phyloP scores from a whole-genome alignment of 2,888 invertebrate genomes.

The Subacronicta megacephala region DNA sequence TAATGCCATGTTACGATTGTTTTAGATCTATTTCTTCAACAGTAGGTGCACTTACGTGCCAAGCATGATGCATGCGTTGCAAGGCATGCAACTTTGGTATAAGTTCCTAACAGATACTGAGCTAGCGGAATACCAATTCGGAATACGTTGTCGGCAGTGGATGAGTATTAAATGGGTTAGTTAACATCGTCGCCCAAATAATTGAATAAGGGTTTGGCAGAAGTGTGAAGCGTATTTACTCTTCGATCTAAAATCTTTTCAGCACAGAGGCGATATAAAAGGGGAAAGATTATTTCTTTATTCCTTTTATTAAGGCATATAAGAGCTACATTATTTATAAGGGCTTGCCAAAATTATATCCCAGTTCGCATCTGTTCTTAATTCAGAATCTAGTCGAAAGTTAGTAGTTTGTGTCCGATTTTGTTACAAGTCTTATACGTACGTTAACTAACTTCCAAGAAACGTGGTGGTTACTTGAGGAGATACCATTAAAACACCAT shows the following conservation, averaged over 20 bases:
- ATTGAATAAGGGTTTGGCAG: constrained; percentile 42
- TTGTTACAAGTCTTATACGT: constrained; percentile 7
- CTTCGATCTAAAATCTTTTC: constrained; percentile 42
- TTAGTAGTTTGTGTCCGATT: constrained; percentile 13
- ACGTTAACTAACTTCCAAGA: constrained; percentile 33
- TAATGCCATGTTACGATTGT: constrained; percentile 3
- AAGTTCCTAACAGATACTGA: constrained; percentile 18
- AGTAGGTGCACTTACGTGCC: constrained; percentile 17
- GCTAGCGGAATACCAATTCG: constrained; percentile 21
- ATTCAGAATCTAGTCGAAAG: not conserved
- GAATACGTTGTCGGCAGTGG: constrained; percentile 38
- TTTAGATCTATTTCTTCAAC: constrained; percentile 13
- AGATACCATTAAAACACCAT: constrained; percentile 33
- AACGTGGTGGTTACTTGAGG: constrained; percentile 21
- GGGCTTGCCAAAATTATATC: not conserved
- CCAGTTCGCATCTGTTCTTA: constrained; percentile 2
- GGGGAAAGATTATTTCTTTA: constrained; percentile 23
- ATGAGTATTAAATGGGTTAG: constrained; percentile 46
- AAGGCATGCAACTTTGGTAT: constrained; percentile 29
- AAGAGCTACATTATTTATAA: constrained; percentile 1
- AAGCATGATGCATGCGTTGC: constrained; percentile 16
- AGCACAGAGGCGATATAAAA: constrained; percentile 2
- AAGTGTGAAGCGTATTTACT: constrained; percentile 29
- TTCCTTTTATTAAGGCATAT: constrained; percentile 7
- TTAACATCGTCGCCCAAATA: constrained; percentile 44